phyloP scores from a whole-genome alignment of 2,797 vertebrate species.

The Hylomyscus alleni region DNA sequence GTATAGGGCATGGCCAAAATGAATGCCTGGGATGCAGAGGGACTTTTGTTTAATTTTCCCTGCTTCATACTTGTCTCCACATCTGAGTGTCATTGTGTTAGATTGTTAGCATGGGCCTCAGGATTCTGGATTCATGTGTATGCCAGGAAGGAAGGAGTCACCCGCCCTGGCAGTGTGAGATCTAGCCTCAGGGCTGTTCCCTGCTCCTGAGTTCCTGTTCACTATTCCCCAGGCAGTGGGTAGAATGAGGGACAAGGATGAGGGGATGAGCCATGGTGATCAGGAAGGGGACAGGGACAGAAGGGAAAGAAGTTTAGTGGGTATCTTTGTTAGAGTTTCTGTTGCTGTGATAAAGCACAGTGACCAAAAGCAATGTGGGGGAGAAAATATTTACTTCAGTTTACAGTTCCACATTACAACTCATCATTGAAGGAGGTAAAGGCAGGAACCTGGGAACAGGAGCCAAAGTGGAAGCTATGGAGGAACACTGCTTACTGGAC shows the following conservation, averaged over 20 bases:
- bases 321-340: background rate
- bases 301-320: background rate
- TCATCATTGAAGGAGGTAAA: background rate
- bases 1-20: accelerated
- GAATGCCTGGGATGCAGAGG: background rate
- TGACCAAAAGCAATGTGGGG: background rate
- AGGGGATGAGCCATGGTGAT: background rate
- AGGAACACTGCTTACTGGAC: background rate
- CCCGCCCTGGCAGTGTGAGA: accelerated
- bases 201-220: background rate
- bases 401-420: background rate
- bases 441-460: background rate
- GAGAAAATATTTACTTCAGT: background rate
- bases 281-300: background rate
- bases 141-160: background rate
- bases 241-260: background rate
- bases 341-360: background rate
- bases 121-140: background rate
- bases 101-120: background rate
- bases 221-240: background rate
- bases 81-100: background rate
- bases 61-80: background rate
- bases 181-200: background rate
- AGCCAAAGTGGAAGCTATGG: background rate
- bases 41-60: background rate